These are phyloP conservation scores for Diarsia brunnea DNA, from an alignment of 2,888 invertebrate species.

Conservation along the genomic window DNA sequence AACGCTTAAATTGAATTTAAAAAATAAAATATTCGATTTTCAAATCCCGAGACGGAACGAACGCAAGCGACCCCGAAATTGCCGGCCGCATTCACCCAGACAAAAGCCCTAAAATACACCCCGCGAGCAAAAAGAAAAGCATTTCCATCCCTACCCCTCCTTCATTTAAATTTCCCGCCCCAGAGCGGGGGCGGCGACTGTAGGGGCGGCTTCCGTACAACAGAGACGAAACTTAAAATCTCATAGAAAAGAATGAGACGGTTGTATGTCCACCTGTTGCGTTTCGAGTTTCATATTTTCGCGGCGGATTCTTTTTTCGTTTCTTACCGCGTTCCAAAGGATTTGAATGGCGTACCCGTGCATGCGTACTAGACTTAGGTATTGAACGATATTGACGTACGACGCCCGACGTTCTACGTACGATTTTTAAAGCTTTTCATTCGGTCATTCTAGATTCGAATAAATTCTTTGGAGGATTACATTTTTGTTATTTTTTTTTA, in stretches of 20 bases:
- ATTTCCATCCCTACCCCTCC: slow-evolving; percentile 88
- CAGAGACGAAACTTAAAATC: slow-evolving; percentile 87
- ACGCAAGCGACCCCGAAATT: slow-evolving; percentile 90
- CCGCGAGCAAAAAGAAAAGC: slow-evolving; percentile 90
- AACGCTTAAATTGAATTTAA: slow-evolving; percentile 61
- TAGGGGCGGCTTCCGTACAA: slow-evolving; percentile 89
- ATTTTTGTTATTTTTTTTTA: slow-evolving; percentile 11
- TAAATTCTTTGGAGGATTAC: slow-evolving; percentile 52
- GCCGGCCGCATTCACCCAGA: slow-evolving; percentile 90
- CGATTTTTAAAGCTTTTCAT: slow-evolving; percentile 77
- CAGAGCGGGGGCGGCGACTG: slow-evolving; percentile 87
- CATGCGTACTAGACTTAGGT: slow-evolving; percentile 86
- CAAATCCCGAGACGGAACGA: slow-evolving; percentile 84
- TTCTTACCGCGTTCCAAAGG: slow-evolving; percentile 85
- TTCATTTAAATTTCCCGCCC: slow-evolving; percentile 90
- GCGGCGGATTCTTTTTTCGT: slow-evolving; percentile 86
- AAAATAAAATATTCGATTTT: slow-evolving; percentile 81
- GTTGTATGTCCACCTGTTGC: slow-evolving; percentile 89
- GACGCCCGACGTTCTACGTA: slow-evolving; percentile 70
- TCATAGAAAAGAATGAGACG: slow-evolving; percentile 90
- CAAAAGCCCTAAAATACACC: slow-evolving; percentile 90
- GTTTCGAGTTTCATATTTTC: slow-evolving; percentile 87
- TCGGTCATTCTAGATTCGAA: slow-evolving; percentile 64
- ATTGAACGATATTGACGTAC: slow-evolving; percentile 84
- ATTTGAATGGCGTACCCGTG: slow-evolving; percentile 85